These are phyloP conservation scores for Aspidiotus rigidus DNA, from an alignment of 2,888 invertebrate genomes.

Conservation along the genomic window DNA sequence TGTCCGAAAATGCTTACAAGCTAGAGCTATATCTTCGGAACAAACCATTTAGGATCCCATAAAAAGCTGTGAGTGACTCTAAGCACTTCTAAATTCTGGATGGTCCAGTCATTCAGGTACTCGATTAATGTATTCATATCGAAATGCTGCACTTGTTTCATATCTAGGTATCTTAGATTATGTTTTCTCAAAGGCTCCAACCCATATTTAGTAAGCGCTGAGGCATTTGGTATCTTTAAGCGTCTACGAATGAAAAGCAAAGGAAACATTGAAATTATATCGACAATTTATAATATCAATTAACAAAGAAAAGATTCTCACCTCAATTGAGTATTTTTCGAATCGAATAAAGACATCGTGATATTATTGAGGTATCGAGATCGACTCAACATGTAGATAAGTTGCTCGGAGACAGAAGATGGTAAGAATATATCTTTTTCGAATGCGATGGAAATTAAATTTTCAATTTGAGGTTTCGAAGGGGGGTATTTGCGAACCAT, in stretches of 20 bases:
- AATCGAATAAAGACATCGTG: slow-evolving; percentile 53
- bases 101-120: slow-evolving; percentile 57
- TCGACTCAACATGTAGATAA: slow-evolving; percentile 50
- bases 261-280: neutral
- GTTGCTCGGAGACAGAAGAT: slow-evolving; percentile 51
- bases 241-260: slow-evolving; percentile 36
- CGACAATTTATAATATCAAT: slow-evolving; percentile 3
- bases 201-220: slow-evolving; percentile 51
- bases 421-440: slow-evolving; percentile 52
- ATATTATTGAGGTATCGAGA: slow-evolving; percentile 53
- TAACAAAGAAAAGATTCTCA: slow-evolving; percentile 36
- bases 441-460: neutral
- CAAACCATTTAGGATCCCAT: neutral
- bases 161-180: slow-evolving; percentile 54
- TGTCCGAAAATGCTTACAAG: neutral
- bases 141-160: slow-evolving; percentile 48
- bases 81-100: slow-evolving; percentile 51
- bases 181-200: slow-evolving; percentile 53
- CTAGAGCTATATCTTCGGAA: neutral
- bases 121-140: slow-evolving; percentile 55
- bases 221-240: slow-evolving; percentile 52
- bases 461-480: no score
- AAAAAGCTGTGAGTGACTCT: slow-evolving; percentile 53
- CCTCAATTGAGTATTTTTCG: slow-evolving; percentile 52
- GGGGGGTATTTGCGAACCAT: no score